Evolutionary conservation across 2,113 vertebrate species (phyloP).

Genomic region (Poicephalus meyeri): DNA sequence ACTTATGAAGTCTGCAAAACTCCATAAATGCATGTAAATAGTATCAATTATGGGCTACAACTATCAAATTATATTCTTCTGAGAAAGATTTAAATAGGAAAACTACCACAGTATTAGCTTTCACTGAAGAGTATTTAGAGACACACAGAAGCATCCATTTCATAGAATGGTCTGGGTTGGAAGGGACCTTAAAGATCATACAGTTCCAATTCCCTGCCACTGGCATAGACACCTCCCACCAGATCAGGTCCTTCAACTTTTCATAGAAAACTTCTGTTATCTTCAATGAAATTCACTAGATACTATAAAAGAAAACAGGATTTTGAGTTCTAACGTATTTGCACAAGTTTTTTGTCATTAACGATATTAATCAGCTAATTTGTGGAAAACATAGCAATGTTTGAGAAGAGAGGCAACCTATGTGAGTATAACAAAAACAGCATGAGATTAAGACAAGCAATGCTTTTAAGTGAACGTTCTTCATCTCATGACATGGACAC

Average conservation of each 20-base stretch:
- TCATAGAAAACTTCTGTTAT: background rate
- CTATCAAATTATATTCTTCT: background rate
- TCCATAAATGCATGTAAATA: background rate
- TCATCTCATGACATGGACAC: background rate
- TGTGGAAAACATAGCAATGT: background rate
- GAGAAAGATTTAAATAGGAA: background rate
- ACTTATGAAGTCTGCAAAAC: background rate
- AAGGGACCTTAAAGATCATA: background rate
- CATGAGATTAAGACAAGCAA: background rate
- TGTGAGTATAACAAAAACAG: background rate
- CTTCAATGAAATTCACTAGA: background rate
- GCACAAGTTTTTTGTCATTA: background rate
- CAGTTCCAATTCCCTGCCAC: background rate
- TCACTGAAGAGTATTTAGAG: background rate
- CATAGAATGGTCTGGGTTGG: background rate
- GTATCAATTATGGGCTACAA: background rate
- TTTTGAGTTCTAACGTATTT: background rate
- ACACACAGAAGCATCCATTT: background rate
- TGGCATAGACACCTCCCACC: background rate
- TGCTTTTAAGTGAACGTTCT: background rate
- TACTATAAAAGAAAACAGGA: background rate
- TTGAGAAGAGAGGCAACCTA: background rate
- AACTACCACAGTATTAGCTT: background rate
- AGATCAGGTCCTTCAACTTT: background rate
- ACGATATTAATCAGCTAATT: background rate